phyloP scores from a whole-genome alignment of 2,797 vertebrate species.

The Antennarius maculatus region DNA sequence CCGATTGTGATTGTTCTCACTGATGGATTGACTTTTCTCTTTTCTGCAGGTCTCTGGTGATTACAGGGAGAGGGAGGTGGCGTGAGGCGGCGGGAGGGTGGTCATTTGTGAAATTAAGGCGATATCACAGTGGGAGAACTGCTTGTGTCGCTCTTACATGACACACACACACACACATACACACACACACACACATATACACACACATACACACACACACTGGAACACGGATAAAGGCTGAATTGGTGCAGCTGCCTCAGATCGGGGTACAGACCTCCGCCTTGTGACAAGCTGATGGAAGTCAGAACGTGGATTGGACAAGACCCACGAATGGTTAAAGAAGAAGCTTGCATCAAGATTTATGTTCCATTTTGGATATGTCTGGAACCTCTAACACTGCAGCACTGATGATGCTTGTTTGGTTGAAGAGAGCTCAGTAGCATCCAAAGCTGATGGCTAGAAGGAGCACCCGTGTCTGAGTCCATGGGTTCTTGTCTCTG shows the following conservation, averaged over 20 bases:
- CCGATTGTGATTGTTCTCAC: not conserved
- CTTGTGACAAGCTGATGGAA: slow-evolving; percentile 7
- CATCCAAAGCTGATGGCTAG: not conserved
- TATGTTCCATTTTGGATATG: not conserved
- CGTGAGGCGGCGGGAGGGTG: slow-evolving; percentile 19
- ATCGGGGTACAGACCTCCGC: slow-evolving; percentile 15
- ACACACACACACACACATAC: slow-evolving; percentile 33
- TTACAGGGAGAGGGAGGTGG: slow-evolving; percentile 39
- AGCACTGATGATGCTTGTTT: slow-evolving; percentile 4
- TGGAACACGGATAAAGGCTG: slow-evolving; percentile 19
- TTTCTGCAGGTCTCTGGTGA: slow-evolving; percentile 49
- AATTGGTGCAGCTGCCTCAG: slow-evolving; percentile 25
- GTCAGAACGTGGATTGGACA: not conserved
- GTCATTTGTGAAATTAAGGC: slow-evolving; percentile 36
- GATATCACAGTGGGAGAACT: slow-evolving; percentile 78
- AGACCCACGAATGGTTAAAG: too few relatives aligned
- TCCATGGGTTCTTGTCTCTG: not conserved
- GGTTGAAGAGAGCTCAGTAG: not conserved
- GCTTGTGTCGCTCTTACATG: slow-evolving; percentile 64
- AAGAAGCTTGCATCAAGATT: slow-evolving; percentile 2
- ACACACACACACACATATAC: slow-evolving; percentile 31
- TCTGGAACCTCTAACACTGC: not conserved
- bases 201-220: slow-evolving; percentile 23
- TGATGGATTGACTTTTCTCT: not conserved
- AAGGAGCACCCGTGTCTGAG: not conserved